Percentiles rank a stretch among this genome's conserved stretches.
Conservation (phyloP, 2,113 vertebrate species). For the Corydoras maculifer region DNA sequence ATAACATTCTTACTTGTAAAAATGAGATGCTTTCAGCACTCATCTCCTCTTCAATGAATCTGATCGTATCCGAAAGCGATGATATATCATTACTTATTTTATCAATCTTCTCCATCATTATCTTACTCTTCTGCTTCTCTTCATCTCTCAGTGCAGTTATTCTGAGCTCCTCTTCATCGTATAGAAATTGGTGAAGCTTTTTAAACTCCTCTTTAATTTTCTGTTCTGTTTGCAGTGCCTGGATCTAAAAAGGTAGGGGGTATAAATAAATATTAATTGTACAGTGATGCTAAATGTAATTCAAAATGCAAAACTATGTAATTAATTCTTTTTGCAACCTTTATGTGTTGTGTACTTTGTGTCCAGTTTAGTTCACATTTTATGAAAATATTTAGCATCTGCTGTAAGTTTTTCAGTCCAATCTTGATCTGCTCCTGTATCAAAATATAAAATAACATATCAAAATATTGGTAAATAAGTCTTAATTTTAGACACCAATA, state of each 20-base stretch:
- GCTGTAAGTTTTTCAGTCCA: too few relatives aligned
- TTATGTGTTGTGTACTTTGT: too few relatives aligned
- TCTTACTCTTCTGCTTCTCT: constrained; percentile 21
- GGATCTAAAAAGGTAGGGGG: constrained; percentile 4
- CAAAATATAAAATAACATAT: too few relatives aligned
- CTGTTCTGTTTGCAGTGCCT: background rate
- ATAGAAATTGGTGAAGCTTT: constrained; percentile 21
- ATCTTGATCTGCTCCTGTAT: too few relatives aligned
- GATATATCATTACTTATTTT: constrained; percentile 10
- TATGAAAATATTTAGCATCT: too few relatives aligned
- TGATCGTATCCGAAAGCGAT: constrained; percentile 7
- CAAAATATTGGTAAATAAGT: too few relatives aligned
- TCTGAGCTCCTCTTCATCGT: constrained; percentile 12
- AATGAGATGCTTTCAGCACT: constrained; percentile 3
- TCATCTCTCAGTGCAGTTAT: constrained; percentile 13
- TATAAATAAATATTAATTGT: too few relatives aligned
- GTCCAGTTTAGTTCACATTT: too few relatives aligned
- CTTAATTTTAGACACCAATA: too few relatives aligned
- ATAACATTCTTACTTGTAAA: background rate
- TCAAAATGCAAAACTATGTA: too few relatives aligned
- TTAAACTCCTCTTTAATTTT: constrained; percentile 14
- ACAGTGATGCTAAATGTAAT: too few relatives aligned
- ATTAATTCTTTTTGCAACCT: too few relatives aligned
- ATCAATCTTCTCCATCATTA: constrained; percentile 11
- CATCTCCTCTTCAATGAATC: constrained; percentile 10